Conservation (phyloP, 1,140 invertebrate genomes). For the Platyura marginata region DNA sequence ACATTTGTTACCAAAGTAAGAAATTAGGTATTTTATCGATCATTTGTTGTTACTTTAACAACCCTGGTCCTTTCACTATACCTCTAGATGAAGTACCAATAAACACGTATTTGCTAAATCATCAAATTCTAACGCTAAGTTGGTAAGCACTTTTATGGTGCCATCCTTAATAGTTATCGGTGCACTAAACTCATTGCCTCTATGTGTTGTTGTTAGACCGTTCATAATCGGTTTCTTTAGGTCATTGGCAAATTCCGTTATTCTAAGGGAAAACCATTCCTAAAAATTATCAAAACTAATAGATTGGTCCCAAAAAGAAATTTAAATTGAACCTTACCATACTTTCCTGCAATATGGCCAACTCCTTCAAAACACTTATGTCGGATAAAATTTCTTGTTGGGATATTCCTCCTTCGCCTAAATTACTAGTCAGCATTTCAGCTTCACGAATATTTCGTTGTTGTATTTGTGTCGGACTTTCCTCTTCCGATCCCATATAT, state of each 20-base stretch:
- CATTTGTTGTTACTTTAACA: no score
- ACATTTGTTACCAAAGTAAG: no score
- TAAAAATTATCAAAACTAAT: no score
- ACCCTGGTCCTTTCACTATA: no score
- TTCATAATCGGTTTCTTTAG: conserved; percentile 24
- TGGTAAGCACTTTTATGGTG: conserved; percentile 27
- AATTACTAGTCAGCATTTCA: conserved; percentile 74
- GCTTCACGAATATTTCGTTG: conserved; percentile 74
- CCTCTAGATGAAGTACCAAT: conserved; percentile 80
- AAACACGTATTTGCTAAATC: conserved; percentile 81
- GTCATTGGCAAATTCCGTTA: conserved; percentile 31
- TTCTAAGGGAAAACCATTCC: conserved; percentile 47
- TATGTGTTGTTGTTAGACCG: conserved; percentile 10
- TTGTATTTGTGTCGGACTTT: conserved; percentile 57
- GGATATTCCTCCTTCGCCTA: conserved; percentile 69
- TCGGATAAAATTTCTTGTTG: conserved; percentile 67
- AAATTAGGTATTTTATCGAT: no score
- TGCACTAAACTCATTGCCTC: conserved; percentile 10
- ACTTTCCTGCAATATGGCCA: conserved; percentile 82
- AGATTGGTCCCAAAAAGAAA: no score
- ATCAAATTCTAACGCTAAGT: conserved; percentile 63
- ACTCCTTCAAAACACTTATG: conserved; percentile 52
- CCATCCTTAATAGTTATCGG: conserved; percentile 20
- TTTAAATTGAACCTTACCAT: conserved; percentile 34
- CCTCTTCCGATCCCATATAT: conserved; percentile 37